Evolutionary conservation across 2,888 invertebrate genomes (phyloP).

Genomic region (Drosophila maculinotata): DNA sequence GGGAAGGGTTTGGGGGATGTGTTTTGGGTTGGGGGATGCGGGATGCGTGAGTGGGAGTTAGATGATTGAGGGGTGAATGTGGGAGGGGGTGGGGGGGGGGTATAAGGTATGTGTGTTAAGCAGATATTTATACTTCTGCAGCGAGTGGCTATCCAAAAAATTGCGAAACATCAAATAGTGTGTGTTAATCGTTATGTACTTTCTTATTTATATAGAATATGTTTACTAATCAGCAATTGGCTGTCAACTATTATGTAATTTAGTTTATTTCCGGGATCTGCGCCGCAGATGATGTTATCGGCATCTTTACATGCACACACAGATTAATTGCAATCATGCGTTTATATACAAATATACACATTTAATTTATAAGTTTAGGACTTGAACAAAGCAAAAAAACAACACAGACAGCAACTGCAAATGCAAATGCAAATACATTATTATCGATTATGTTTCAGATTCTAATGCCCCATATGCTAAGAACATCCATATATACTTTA

Average conservation of each 20-base stretch:
- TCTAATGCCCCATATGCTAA: slow-evolving; percentile 31
- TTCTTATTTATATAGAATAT: slow-evolving; percentile 37
- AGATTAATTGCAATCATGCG: slow-evolving; percentile 7
- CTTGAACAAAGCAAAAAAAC: slow-evolving; percentile 26
- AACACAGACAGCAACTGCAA: slow-evolving; percentile 36
- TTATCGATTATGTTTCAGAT: slow-evolving; percentile 20
- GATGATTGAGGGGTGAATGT: background rate
- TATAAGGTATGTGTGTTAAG: background rate
- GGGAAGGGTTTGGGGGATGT: background rate
- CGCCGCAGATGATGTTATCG: slow-evolving; percentile 13
- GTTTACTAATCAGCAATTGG: slow-evolving; percentile 29
- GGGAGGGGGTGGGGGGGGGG: background rate
- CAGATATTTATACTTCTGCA: slow-evolving; percentile 11
- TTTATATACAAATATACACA: slow-evolving; percentile 24
- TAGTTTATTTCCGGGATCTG: slow-evolving; percentile 27
- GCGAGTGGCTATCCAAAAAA: slow-evolving; percentile 4
- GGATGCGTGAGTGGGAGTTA: no score
- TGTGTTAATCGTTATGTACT: slow-evolving; percentile 55
- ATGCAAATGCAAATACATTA: slow-evolving; percentile 34
- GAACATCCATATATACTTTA: slow-evolving; percentile 15
- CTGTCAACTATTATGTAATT: slow-evolving; percentile 41
- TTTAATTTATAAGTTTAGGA: slow-evolving; percentile 21
- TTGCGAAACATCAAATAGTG: slow-evolving; percentile 9
- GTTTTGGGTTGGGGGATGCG: no score
- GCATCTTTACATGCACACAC: slow-evolving; percentile 19